Conservation (phyloP, 1,140 invertebrate genomes). For the Kradibia gibbosae region DNA sequence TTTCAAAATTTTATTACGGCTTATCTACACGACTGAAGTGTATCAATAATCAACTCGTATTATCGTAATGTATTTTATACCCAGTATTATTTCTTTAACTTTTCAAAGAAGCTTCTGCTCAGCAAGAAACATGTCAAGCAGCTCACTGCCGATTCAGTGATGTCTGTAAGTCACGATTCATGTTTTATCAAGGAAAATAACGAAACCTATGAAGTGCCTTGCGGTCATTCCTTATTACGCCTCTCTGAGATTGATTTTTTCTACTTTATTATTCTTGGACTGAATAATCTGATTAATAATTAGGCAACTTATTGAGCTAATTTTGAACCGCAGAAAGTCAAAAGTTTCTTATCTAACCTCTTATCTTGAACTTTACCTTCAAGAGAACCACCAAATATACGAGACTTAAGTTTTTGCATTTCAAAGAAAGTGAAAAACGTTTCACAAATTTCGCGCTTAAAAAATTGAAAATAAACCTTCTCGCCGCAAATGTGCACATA, state of each 20-base stretch:
- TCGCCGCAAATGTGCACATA: slow-evolving; percentile 29
- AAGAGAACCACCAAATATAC: slow-evolving; percentile 51
- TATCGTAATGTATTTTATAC: slow-evolving; percentile 44
- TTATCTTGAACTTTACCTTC: no score
- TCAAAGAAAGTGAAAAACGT: slow-evolving; percentile 32
- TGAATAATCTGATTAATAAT: no score
- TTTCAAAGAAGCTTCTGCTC: slow-evolving; percentile 14
- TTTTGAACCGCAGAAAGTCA: no score
- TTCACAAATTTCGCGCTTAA: slow-evolving; percentile 51
- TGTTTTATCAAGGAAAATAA: slow-evolving; percentile 25
- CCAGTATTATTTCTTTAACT: slow-evolving; percentile 47
- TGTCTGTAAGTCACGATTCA: slow-evolving; percentile 24
- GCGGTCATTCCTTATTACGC: slow-evolving; percentile 50
- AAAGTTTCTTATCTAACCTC: no score
- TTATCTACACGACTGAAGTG: slow-evolving; percentile 19
- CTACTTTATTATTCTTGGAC: no score
- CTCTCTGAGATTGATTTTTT: no score
- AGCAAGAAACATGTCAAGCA: slow-evolving; percentile 52
- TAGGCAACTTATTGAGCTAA: no score
- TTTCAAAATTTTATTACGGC: slow-evolving; percentile 1
- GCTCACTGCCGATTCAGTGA: slow-evolving; percentile 17
- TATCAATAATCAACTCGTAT: slow-evolving; percentile 40
- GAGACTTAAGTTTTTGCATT: slow-evolving; percentile 55
- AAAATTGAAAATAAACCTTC: slow-evolving; percentile 35
- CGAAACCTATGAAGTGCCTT: slow-evolving; percentile 60